phyloP scores from a whole-genome alignment of 2,113 vertebrate genomes.

The Capreolus pygargus region DNA sequence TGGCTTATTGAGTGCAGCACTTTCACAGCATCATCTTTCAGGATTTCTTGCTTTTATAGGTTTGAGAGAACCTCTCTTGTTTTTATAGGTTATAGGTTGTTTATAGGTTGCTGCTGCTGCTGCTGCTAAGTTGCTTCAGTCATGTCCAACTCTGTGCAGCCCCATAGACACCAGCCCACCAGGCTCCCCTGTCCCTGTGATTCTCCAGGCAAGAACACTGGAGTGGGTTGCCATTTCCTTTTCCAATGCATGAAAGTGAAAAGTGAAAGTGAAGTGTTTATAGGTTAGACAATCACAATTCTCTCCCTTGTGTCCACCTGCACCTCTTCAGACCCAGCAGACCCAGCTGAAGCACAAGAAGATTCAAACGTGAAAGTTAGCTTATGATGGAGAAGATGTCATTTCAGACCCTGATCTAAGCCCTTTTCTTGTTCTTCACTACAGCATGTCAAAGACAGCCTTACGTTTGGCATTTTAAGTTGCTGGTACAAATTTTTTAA shows the following conservation, averaged over 20 bases:
- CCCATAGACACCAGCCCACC: accelerated
- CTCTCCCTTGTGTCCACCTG: background rate
- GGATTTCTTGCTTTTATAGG: background rate
- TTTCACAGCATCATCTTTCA: no score
- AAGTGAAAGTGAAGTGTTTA: background rate
- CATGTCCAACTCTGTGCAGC: accelerated
- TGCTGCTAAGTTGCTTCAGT: no score
- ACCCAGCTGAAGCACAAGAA: background rate
- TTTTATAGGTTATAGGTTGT: background rate
- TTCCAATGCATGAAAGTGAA: no score
- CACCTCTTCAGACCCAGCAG: background rate
- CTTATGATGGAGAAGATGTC: background rate
- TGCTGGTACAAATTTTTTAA: slow-evolving; percentile 17
- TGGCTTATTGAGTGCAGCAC: no score
- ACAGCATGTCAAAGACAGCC: background rate
- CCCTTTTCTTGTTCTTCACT: background rate
- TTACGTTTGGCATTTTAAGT: background rate
- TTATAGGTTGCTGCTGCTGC: background rate
- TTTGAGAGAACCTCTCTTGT: background rate
- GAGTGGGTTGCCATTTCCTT: no score
- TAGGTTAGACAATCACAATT: background rate
- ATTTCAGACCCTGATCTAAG: background rate
- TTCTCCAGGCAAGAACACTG: no score
- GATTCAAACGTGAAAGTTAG: background rate
- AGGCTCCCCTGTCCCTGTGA: no score